Evolutionary conservation across 2,888 invertebrate genomes (phyloP).

Genomic region (Drosophila anomalipes): DNA sequence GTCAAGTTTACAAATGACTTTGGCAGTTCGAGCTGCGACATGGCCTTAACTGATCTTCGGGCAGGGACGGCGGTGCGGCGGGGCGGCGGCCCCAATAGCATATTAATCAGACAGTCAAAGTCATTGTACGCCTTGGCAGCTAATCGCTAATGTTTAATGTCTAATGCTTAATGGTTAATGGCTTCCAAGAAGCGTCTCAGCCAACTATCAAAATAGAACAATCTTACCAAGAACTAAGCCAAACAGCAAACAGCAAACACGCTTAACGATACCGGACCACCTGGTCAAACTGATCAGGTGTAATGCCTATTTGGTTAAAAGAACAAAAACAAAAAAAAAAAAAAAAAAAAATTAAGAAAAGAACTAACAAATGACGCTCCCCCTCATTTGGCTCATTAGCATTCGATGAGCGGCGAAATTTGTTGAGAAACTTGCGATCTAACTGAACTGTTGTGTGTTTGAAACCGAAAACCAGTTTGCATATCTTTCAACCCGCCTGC

Average conservation of each 20-base stretch:
- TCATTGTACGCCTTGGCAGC: constrained; percentile 63
- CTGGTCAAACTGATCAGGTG: constrained; percentile 58
- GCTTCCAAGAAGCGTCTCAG: constrained; percentile 64
- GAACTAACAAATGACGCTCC: constrained; percentile 65
- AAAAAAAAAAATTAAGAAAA: background rate
- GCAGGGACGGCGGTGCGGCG: constrained; percentile 1
- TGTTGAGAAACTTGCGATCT: constrained; percentile 36
- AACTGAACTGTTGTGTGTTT: constrained; percentile 7
- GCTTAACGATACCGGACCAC: constrained; percentile 50
- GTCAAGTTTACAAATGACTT: constrained; percentile 77
- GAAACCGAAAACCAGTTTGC: constrained; percentile 65
- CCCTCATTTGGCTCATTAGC: constrained; percentile 56
- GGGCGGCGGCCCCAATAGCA: constrained; percentile 31
- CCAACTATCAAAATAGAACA: constrained; percentile 76
- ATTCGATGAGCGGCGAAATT: constrained; percentile 61
- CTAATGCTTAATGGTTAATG: constrained; percentile 53
- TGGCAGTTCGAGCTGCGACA: constrained; percentile 56
- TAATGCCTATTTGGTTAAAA: constrained; percentile 39
- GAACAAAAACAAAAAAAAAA: background rate
- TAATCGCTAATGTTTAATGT: constrained; percentile 46
- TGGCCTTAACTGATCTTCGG: constrained; percentile 64
- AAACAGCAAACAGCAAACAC: constrained; percentile 19
- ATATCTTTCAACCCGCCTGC: constrained; percentile 44
- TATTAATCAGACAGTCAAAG: constrained; percentile 70
- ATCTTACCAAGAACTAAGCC: constrained; percentile 66